Evolutionary conservation across 2,888 invertebrate genomes (phyloP).

Genomic region (Nomada fabriciana): DNA sequence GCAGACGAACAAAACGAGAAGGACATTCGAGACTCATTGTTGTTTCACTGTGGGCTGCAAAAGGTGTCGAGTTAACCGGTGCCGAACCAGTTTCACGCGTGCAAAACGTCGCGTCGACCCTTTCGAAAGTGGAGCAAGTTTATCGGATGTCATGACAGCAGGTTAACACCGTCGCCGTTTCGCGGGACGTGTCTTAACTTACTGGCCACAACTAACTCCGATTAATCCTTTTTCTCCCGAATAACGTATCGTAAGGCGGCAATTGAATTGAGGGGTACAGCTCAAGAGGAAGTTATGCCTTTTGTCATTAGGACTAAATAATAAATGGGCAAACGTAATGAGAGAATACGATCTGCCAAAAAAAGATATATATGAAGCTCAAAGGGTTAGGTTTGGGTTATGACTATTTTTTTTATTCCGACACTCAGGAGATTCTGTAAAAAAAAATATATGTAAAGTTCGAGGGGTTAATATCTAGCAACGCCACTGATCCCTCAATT

Average conservation of each 20-base stretch:
- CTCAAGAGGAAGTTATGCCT: neutral
- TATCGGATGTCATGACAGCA: slow-evolving; percentile 69
- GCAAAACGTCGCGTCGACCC: slow-evolving; percentile 51
- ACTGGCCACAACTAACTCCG: slow-evolving; percentile 48
- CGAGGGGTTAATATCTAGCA: too few relatives aligned
- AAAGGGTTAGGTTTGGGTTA: too few relatives aligned
- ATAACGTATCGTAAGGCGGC: neutral
- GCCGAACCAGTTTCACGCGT: slow-evolving; percentile 53
- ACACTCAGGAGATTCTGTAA: too few relatives aligned
- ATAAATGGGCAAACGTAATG: too few relatives aligned
- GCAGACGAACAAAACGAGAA: neutral
- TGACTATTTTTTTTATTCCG: too few relatives aligned
- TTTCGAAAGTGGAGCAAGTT: slow-evolving; percentile 76
- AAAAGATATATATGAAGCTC: too few relatives aligned
- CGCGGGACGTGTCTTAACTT: slow-evolving; percentile 58
- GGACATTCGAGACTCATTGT: slow-evolving; percentile 38
- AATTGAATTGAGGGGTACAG: neutral
- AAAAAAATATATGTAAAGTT: too few relatives aligned
- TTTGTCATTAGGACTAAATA: too few relatives aligned
- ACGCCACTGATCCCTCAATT: too few relatives aligned
- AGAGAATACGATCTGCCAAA: too few relatives aligned
- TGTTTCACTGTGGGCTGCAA: slow-evolving; percentile 27
- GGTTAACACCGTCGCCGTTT: slow-evolving; percentile 48
- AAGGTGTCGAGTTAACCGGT: slow-evolving; percentile 53
- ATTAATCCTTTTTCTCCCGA: slow-evolving; percentile 36